Base-by-base conservation (phyloP, 2,888 invertebrate genomes). In the Leptinotarsa haldemani region DNA sequence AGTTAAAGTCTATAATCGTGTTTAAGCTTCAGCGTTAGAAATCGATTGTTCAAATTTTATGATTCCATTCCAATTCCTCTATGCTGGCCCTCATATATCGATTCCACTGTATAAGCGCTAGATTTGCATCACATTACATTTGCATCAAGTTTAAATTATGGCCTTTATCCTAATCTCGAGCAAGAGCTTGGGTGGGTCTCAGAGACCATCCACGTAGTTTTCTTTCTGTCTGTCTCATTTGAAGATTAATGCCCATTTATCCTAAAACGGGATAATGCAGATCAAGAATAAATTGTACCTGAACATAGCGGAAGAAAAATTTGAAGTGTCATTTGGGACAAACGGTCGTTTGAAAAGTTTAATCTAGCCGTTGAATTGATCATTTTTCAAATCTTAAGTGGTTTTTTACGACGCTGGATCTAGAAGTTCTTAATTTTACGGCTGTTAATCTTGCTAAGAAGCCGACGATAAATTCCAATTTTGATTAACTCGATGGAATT, bases 341-440 rank as follows among this genome's bases (percentile, higher is more conserved):
- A 71, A 68, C 76, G 76, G 66, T 52, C 67, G 47, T 71, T 71
- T 73, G 66, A 71, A 67, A 61, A 74, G 71, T 69, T 71, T 76
- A 74, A 76, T 76, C 74, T 69, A 70, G 67, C 58, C 66, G 68
- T 71, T 75, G 58, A 47, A 75, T 73, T 58, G 70, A 48, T 73
- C 73, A 75, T 75, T 75, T 71, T 69, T 74, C 68, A 71, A 69
- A 65, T 64, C 68, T 48, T 48, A 53, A 61, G 64, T 53, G 52
- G 67, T 40, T 52, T 74, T 69, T 52, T 58, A 4, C 63, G 58
- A 1, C 63, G 48, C 50, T 22, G 56, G 22, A 46, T 50, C 30
- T 18, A 9, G 71, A 4, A n/a, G 50, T 56, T 67, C 69, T 65
- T 61, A 53, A 73, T 73, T 73, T 69, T 40, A 69, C 69, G 68